Percentiles rank a stretch among this genome's conserved stretches.
Conservation (phyloP, 2,888 invertebrate genomes). For the Prostheceraeus crozeri region DNA sequence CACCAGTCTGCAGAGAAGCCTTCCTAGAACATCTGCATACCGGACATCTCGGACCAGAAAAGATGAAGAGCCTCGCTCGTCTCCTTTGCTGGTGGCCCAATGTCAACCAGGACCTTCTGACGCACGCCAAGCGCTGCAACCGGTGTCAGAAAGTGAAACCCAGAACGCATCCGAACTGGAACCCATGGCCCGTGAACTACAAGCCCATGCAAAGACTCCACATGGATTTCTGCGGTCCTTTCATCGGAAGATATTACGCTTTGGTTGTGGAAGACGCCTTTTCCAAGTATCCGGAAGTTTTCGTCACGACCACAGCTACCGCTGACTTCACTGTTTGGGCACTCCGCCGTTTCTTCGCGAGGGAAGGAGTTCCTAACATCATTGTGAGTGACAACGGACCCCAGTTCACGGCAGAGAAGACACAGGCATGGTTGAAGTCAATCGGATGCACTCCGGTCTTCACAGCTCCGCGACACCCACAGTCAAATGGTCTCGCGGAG, state of each 20-base stretch:
- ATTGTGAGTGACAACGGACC: constrained; percentile 3
- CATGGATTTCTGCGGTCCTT: constrained; percentile 4
- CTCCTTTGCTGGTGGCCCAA: constrained; percentile 8
- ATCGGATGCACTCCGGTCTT: not conserved
- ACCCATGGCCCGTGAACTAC: constrained; percentile 9
- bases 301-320: constrained; percentile 13
- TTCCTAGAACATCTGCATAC: constrained; percentile 1
- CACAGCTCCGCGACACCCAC: constrained; percentile 3
- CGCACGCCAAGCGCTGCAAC: not conserved
- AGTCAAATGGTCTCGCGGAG: constrained; percentile 5
- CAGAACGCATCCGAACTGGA: constrained; percentile 12
- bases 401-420: constrained; percentile 5
- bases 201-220: constrained; percentile 18
- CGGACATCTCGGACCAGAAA: not conserved
- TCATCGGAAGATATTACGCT: not conserved
- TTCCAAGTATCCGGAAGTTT: constrained; percentile 17
- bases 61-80: constrained; percentile 6
- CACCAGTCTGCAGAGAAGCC: no score
- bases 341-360: constrained; percentile 26
- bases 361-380: not conserved
- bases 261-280: constrained; percentile 5
- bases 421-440: constrained; percentile 2
- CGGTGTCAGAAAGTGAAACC: constrained; percentile 1
- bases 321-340: not conserved
- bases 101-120: constrained; percentile 9